These are phyloP conservation scores for Microhierax caerulescens DNA, from an alignment of 2,797 vertebrate genomes.

Conservation along the genomic window DNA sequence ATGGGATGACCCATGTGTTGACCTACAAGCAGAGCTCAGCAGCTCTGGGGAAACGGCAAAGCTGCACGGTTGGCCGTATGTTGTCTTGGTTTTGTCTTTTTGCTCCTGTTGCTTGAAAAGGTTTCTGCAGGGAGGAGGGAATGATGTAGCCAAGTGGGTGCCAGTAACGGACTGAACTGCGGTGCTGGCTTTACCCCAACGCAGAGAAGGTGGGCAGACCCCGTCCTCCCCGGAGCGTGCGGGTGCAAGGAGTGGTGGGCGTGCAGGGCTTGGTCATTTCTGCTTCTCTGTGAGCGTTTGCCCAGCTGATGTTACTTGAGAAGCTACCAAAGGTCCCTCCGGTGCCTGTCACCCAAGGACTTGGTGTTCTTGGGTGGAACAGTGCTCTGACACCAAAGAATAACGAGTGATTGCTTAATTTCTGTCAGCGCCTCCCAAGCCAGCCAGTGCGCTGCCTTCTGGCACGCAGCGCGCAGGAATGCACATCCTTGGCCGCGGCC, in stretches of 20 bases:
- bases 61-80: not conserved
- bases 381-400: not conserved
- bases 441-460: not conserved
- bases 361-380: not conserved
- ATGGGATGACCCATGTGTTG: not conserved
- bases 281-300: not conserved
- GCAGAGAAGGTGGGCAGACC: not conserved
- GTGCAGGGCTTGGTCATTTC: fast-evolving
- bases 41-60: not conserved
- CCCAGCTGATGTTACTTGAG: not conserved
- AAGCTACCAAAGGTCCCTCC: not conserved
- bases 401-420: not conserved
- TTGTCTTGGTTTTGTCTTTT: not conserved
- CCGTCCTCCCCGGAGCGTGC: fast-evolving
- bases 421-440: not conserved
- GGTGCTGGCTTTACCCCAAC: not conserved
- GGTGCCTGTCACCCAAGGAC: not conserved
- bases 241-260: fast-evolving
- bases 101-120: not conserved
- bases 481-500: not conserved
- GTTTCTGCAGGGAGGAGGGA: not conserved
- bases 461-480: not conserved
- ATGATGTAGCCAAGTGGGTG: not conserved
- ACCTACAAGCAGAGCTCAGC: not conserved
- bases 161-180: not conserved